Percentiles rank a stretch among this genome's conserved stretches.
phyloP scores from a whole-genome alignment of 2,797 vertebrate species.

The Geotrypetes seraphini region DNA sequence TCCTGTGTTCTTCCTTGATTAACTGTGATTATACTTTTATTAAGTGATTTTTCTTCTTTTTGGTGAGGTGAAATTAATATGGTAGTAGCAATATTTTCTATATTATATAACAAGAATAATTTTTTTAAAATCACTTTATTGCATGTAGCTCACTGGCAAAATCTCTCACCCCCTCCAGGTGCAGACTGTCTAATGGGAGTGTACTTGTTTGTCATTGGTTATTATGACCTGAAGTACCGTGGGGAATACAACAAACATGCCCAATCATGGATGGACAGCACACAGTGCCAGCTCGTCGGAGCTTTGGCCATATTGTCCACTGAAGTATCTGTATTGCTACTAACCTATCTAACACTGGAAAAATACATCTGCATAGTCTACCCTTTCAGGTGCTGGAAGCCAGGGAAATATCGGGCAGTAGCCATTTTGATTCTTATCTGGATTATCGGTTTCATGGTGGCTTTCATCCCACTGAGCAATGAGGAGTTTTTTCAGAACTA shows the following conservation, averaged over 20 bases:
- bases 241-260: conserved; percentile 93
- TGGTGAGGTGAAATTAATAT: no score
- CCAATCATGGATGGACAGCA: conserved; percentile 91
- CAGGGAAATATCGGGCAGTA: conserved; percentile 75
- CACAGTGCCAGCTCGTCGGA: conserved; percentile 82
- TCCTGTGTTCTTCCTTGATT: no score
- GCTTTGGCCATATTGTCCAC: conserved; percentile 93
- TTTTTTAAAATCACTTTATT: no score
- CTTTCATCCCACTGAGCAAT: conserved; percentile 77
- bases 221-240: conserved; percentile 86
- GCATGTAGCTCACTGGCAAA: no score
- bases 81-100: no score
- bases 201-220: conserved; percentile 90
- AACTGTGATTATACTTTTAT: no score
- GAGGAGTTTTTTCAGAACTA: conserved; percentile 87
- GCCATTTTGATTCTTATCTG: conserved; percentile 79
- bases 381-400: conserved; percentile 85
- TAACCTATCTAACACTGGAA: conserved; percentile 92
- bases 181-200: conserved; percentile 94
- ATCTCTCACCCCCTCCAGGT: conserved; percentile 65
- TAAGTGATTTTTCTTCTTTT: no score
- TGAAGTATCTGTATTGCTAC: conserved; percentile 88
- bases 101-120: no score
- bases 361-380: conserved; percentile 96
- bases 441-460: conserved; percentile 78